Percentiles rank a stretch among this genome's conserved stretches.
phyloP scores from a whole-genome alignment of 2,797 vertebrate genomes.

The Gastrophryne carolinensis region DNA sequence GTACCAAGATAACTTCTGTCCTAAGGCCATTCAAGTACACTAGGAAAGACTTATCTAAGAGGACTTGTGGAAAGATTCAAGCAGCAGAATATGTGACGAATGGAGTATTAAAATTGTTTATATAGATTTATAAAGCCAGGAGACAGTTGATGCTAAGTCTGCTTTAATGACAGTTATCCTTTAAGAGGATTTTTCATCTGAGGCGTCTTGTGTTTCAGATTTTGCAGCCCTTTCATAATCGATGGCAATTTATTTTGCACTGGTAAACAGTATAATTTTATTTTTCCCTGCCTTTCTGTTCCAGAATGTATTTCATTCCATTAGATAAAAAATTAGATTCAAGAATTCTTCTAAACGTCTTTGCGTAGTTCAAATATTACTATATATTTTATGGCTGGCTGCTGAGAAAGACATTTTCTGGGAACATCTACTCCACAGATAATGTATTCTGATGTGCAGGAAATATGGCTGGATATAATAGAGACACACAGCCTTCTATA shows the following conservation, averaged over 20 bases:
- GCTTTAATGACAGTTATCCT: too few relatives aligned
- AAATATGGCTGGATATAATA: constrained; percentile 47
- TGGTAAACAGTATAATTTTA: not conserved
- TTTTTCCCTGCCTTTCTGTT: not conserved
- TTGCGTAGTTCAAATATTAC: constrained; percentile 9
- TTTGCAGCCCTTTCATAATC: not conserved
- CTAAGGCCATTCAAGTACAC: too few relatives aligned
- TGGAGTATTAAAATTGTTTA: too few relatives aligned
- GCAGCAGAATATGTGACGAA: too few relatives aligned
- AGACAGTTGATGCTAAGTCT: too few relatives aligned
- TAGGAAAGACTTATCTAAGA: too few relatives aligned
- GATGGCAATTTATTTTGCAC: not conserved
- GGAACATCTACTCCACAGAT: constrained; percentile 34
- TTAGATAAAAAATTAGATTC: constrained; percentile 18
- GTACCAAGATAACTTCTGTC: too few relatives aligned
- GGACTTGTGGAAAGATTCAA: too few relatives aligned
- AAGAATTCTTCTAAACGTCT: constrained; percentile 23
- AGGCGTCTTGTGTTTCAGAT: not conserved
- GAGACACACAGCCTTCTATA: constrained; percentile 42
- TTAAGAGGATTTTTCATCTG: not conserved
- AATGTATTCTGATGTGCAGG: constrained; percentile 42
- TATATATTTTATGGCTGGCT: constrained; percentile 29
- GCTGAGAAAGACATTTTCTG: constrained; percentile 45
- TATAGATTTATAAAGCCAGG: too few relatives aligned
- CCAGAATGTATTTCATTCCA: not conserved